A percentile compares a stretch with the other conserved stretches of the same genome.
phyloP scores from a whole-genome alignment of 2,888 invertebrate species.

The Acrobasis consociella region DNA sequence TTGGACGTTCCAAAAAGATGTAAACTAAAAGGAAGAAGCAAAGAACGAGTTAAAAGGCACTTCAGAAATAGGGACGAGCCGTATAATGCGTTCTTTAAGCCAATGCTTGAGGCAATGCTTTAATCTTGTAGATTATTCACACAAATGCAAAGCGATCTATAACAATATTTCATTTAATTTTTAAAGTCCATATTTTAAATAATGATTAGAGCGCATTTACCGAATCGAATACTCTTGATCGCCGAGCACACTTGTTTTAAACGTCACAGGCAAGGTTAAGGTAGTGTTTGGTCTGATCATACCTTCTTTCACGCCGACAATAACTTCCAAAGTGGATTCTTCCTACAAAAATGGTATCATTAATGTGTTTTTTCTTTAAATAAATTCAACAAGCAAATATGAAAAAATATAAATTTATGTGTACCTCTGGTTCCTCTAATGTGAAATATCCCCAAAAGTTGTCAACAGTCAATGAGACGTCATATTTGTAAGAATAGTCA shows the following conservation, averaged over 20 bases:
- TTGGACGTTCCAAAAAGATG: constrained; percentile 68
- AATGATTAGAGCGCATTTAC: constrained; percentile 40
- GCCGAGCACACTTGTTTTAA: constrained; percentile 72
- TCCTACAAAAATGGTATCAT: constrained; percentile 31
- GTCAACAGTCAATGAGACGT: constrained; percentile 72
- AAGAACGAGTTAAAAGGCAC: too few relatives aligned
- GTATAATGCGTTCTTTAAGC: too few relatives aligned
- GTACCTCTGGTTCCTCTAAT: constrained; percentile 61
- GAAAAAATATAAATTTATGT: neutral
- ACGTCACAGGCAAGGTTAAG: constrained; percentile 63
- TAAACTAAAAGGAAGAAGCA: constrained; percentile 40
- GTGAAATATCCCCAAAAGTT: constrained; percentile 77
- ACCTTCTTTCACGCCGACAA: constrained; percentile 60
- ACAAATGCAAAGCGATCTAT: too few relatives aligned
- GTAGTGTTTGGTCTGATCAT: constrained; percentile 70
- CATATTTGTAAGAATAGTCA: constrained; percentile 76
- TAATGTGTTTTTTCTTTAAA: neutral
- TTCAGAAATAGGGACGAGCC: too few relatives aligned
- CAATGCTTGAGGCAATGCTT: too few relatives aligned
- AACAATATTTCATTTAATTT: too few relatives aligned
- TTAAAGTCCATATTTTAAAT: neutral
- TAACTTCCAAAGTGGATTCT: constrained; percentile 52
- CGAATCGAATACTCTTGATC: constrained; percentile 63
- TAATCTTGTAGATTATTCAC: too few relatives aligned
- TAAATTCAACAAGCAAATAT: neutral